These are phyloP conservation scores for Dilophus febrilis DNA, from an alignment of 2,888 invertebrate species.

Conservation along the genomic window DNA sequence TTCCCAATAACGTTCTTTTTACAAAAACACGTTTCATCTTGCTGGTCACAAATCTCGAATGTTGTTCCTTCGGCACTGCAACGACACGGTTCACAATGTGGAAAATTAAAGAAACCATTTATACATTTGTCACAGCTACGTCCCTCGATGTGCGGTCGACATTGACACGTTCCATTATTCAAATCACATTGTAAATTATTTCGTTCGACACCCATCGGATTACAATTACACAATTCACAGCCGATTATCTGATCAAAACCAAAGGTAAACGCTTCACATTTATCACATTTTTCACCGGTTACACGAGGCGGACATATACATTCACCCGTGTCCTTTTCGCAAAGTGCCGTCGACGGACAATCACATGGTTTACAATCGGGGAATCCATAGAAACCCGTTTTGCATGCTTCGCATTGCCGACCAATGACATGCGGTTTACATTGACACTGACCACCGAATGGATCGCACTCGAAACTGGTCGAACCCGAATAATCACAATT, in stretches of 20 bases:
- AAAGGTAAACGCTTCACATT: constrained; percentile 75
- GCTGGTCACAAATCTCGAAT: constrained; percentile 73
- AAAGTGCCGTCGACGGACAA: constrained; percentile 68
- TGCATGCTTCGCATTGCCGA: constrained; percentile 56
- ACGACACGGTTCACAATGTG: constrained; percentile 69
- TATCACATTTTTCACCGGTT: constrained; percentile 74
- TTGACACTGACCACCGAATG: constrained; percentile 91
- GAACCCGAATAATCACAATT: constrained; percentile 81
- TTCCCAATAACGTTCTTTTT: constrained; percentile 56
- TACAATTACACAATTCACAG: constrained; percentile 87
- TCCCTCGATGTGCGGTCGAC: constrained; percentile 73
- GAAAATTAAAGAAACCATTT: constrained; percentile 73
- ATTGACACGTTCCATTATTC: constrained; percentile 69
- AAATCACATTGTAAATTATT: constrained; percentile 76
- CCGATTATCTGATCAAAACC: constrained; percentile 89
- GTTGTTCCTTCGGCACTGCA: constrained; percentile 73
- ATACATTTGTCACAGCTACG: constrained; percentile 77
- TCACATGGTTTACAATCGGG: constrained; percentile 83
- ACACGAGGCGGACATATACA: constrained; percentile 90
- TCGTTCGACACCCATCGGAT: constrained; percentile 59
- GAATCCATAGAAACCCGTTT: constrained; percentile 85
- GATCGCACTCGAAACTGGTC: constrained; percentile 69
- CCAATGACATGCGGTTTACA: constrained; percentile 91
- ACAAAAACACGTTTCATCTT: constrained; percentile 49
- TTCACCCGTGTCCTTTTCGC: constrained; percentile 55